Percentiles rank a stretch among this genome's conserved stretches.
These are phyloP conservation scores for Epinephelus fuscoguttatus DNA, from an alignment of 2,113 vertebrate species.

Conservation along the genomic window DNA sequence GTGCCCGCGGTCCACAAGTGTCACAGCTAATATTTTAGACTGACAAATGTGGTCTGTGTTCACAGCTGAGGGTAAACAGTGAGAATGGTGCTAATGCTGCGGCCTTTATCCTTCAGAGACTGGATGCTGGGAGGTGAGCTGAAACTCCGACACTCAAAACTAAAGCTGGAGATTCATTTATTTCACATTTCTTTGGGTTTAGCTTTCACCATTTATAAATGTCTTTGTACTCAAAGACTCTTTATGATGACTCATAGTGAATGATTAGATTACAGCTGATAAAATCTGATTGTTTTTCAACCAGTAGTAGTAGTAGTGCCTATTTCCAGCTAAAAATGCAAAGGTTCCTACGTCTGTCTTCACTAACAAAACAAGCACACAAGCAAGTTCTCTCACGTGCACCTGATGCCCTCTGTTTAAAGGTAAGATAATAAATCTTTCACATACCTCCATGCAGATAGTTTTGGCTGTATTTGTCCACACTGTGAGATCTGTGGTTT, in stretches of 20 bases:
- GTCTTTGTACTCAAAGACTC: not conserved
- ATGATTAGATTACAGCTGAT: not conserved
- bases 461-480: not conserved
- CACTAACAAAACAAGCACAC: not conserved
- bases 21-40: not conserved
- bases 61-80: not conserved
- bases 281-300: not conserved
- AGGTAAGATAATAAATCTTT: not conserved
- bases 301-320: too few species aligned
- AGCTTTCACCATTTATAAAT: not conserved
- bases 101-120: not conserved
- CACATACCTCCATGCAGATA: not conserved
- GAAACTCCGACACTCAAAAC: not conserved
- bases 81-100: not conserved
- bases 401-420: not conserved
- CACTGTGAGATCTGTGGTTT: not conserved
- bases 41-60: not conserved
- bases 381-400: not conserved
- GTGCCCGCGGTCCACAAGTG: not conserved
- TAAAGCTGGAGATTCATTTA: not conserved
- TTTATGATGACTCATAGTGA: not conserved
- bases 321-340: too few species aligned
- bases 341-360: not conserved
- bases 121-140: not conserved
- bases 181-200: not conserved